Percentiles rank a stretch among this genome's conserved stretches.
Evolutionary conservation across 2,797 vertebrate species (phyloP).

Genomic region (Onychomys torridus): DNA sequence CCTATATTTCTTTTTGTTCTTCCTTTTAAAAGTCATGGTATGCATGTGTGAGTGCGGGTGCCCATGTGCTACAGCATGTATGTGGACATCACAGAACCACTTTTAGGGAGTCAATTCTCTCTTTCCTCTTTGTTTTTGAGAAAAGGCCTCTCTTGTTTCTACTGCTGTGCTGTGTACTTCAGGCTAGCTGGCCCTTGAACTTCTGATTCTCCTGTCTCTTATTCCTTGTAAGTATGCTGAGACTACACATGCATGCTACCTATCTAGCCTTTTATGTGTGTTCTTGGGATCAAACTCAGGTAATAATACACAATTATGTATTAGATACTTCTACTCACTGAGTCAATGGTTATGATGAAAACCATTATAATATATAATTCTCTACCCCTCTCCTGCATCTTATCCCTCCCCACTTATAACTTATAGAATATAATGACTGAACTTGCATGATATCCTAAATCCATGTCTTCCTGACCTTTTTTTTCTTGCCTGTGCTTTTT

Average conservation of each 20-base stretch:
- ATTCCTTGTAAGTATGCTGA: neutral
- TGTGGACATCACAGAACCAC: neutral
- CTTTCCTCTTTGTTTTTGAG: neutral
- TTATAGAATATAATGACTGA: neutral
- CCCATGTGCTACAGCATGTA: neutral
- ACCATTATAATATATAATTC: neutral
- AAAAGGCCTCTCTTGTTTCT: neutral
- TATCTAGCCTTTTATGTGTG: neutral
- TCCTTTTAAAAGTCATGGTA: neutral
- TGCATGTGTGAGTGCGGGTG: neutral
- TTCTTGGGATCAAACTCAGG: neutral
- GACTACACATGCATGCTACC: neutral
- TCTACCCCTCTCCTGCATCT: neutral
- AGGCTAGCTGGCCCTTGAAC: neutral
- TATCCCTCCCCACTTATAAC: neutral
- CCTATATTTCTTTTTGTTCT: neutral
- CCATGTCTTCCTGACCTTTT: neutral
- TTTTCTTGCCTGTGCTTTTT: constrained; percentile 8
- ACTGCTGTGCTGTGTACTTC: neutral
- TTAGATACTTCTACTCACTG: neutral
- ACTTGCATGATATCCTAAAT: neutral
- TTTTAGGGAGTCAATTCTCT: neutral
- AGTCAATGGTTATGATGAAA: neutral
- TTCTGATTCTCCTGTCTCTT: neutral
- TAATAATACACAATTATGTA: neutral